Evolutionary conservation across 2,888 invertebrate species (phyloP), one percentile per base, ranked within the genome.

Genomic region (Sinohyriopsis cumingii): DNA sequence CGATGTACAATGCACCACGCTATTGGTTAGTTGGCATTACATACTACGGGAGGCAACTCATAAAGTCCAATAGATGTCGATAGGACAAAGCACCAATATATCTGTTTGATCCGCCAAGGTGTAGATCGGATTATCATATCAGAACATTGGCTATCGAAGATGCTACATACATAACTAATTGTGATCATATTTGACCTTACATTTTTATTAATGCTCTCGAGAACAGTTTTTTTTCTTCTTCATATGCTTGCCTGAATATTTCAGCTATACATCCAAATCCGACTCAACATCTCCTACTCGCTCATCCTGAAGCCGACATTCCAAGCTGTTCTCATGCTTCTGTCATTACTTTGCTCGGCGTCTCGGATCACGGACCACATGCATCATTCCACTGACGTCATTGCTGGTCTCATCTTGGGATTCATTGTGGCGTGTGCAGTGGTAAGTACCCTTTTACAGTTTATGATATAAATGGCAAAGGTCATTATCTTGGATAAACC

Each of bases 311-410:
- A 94, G 71, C 96, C 96, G 88, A 93, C 94, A 24, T 90, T 97
- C 67, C 98, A 98, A 91, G 94, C 95, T 87, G 81, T 94, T 19
- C 93, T 95, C 68, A 91, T 98, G 73, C 92, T 94, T 90, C 91
- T 95, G 88, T 94, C 97, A 55, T 60, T 84, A 24, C 79, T 80
- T 64, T 75, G 77, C 62, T 73, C 83, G 18, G 92, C 97, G 91
- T 95, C 96, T 2, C 93, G 98, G 59, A 93, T 99, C 54, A 95
- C 96, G 2, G 96, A 99, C 91, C 96, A 98, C 92, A 98, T 98
- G 89, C 98, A 99, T 90, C 98, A 98, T 88, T 96, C 97, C 95
- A 96, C 95, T 85, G 98, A 99, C 91, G 98, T 98, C 12, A 91
- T 98, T 33, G 94, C 94, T 67, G 98, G 98, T 0, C 86, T 88